Base-by-base conservation (phyloP, 2,888 invertebrate species). In the Noctua fimbriata region DNA sequence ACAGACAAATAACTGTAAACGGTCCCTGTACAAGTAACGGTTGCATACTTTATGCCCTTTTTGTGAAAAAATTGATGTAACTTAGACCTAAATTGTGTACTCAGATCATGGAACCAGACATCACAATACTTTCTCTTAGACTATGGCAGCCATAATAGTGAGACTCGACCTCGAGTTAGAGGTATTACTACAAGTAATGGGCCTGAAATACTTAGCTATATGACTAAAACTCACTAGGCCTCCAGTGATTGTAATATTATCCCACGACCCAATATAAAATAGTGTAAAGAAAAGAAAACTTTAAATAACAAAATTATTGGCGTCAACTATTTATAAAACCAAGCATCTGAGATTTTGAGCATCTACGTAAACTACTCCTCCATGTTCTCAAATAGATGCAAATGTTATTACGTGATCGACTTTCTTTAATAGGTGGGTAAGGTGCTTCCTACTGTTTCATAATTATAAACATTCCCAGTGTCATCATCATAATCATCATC, bases 1-100 rank as follows among this genome's bases (percentile, higher is more conserved):
- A 89, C 91, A 71, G 69, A 72, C 79, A 36, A 55, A 21, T 87
- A 89, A 88, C 89, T 87, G 89, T 90, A 86, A 79, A 87, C 47
- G 47, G 28, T 67, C 73, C 73, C 73, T 76, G 63, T 71, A 72
- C 55, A 72, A 60, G 52, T 84, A 82, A 82, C 79, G 69, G 80
- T 76, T 44, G 49, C 32, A 16, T 67, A 65, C 41, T 76, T 32
- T 32, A 79, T 73, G n/a, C 58, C 55, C 55, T 80, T 80, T 80
- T 78, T 55, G 44, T 73, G 14, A 52, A 75, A 69, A 84, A 75
- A 60, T 55, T 66, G 49, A 63, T 36, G 3, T 32, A 63, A 65
- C 24, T 52, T n/a, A n/a, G 58, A 67, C 58, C 28, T 52, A 28
- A 73, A 78, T 52, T 60, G 9, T 36, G 24, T 44, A 67, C 36